These are phyloP conservation scores for Arctopsyche grandis DNA, from an alignment of 1,140 invertebrate genomes.

Conservation along the genomic window DNA sequence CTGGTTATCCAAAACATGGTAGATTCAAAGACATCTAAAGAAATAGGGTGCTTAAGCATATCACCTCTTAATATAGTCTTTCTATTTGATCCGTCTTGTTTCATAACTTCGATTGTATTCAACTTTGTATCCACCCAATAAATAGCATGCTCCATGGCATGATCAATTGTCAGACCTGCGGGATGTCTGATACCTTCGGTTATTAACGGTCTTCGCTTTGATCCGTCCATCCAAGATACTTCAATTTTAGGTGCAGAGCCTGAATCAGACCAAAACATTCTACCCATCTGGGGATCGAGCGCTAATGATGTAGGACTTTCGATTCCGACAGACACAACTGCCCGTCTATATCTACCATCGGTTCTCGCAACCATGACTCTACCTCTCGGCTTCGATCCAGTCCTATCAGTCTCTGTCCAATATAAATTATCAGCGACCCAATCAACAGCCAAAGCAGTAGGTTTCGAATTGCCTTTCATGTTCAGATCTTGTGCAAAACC, in stretches of 20 bases:
- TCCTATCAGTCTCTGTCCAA: conserved; percentile 89
- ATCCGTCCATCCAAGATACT: conserved; percentile 95
- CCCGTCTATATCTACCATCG: conserved; percentile 89
- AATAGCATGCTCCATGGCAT: conserved; percentile 85
- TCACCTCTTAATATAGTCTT: conserved; percentile 79
- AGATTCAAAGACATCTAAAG: conserved; percentile 93
- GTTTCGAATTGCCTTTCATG: conserved; percentile 82
- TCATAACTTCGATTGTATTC: conserved; percentile 91
- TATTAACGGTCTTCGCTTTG: conserved; percentile 82
- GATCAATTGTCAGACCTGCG: conserved; percentile 89
- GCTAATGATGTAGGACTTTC: conserved; percentile 88
- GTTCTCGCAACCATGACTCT: conserved; percentile 87
- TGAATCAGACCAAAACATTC: conserved; percentile 91
- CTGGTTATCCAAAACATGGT: conserved; percentile 89
- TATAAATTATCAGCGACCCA: conserved; percentile 94
- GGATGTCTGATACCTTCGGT: conserved; percentile 84
- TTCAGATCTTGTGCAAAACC: conserved; percentile 91
- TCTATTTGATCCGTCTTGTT: conserved; percentile 82
- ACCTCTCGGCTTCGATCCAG: conserved; percentile 76
- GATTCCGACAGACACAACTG: conserved; percentile 76
- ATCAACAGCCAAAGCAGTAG: conserved; percentile 87
- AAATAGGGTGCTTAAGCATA: conserved; percentile 80
- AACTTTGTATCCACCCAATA: conserved; percentile 97
- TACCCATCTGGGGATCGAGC: conserved; percentile 86
- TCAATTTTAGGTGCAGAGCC: conserved; percentile 88